These are phyloP conservation scores for Leptocoma aspasia DNA, from an alignment of 2,113 vertebrate genomes.

Conservation along the genomic window DNA sequence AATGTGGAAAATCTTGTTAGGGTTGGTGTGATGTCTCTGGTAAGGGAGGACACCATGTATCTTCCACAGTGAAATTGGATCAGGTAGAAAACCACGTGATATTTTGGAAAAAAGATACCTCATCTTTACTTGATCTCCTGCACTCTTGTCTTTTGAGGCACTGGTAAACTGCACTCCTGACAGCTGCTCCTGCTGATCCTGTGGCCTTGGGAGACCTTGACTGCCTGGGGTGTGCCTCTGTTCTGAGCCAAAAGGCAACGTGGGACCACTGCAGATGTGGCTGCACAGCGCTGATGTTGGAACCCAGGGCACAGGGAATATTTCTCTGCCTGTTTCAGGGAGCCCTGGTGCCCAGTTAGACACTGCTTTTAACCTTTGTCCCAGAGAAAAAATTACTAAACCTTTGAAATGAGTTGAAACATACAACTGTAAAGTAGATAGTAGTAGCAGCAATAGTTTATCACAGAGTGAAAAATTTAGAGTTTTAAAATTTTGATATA, in stretches of 20 bases:
- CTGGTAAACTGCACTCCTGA: background rate
- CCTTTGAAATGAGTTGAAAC: too few relatives aligned
- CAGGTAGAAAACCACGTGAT: background rate
- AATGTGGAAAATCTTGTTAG: constrained; percentile 62
- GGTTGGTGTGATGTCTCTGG: constrained; percentile 7
- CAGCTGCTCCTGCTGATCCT: background rate
- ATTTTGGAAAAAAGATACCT: background rate
- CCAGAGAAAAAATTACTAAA: too few relatives aligned
- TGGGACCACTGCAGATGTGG: background rate
- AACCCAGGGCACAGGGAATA: too few relatives aligned
- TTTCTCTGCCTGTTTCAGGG: too few relatives aligned
- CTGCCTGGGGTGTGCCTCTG: background rate
- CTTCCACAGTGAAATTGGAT: constrained; percentile 27
- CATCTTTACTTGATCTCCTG: background rate
- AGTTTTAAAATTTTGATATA: too few relatives aligned
- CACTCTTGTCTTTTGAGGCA: background rate
- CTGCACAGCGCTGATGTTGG: background rate
- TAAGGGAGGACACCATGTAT: background rate
- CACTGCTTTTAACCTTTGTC: too few relatives aligned
- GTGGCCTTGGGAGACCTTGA: background rate
- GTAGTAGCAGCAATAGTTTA: too few relatives aligned
- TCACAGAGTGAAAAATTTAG: too few relatives aligned
- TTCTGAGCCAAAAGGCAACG: background rate
- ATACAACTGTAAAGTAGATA: too few relatives aligned
- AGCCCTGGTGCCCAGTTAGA: too few relatives aligned